Evolutionary conservation across 2,888 invertebrate genomes (phyloP).

Genomic region (Agonopterix subpropinquella): DNA sequence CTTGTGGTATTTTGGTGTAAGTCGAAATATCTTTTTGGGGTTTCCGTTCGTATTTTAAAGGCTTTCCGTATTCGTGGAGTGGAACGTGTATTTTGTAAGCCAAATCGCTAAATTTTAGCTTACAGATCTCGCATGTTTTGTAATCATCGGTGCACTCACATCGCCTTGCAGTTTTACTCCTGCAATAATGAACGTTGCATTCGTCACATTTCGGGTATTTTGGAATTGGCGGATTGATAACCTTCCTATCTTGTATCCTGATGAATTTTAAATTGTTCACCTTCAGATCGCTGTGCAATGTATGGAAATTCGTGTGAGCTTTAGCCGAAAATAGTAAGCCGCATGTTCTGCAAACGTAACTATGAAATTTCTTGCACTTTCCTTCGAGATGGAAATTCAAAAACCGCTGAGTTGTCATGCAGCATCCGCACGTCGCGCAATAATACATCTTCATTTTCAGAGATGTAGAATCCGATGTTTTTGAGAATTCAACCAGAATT

Average conservation of each 20-base stretch:
- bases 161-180: fast-evolving
- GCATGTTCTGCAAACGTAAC: conserved; percentile 26
- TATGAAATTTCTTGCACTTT: not conserved
- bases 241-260: conserved; percentile 12
- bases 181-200: conserved; percentile 29
- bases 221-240: conserved; percentile 22
- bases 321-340: conserved; percentile 21
- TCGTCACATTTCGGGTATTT: conserved; percentile 20
- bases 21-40: not conserved
- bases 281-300: conserved; percentile 11
- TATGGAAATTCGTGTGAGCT: conserved; percentile 9
- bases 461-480: not conserved
- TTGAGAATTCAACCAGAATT: conserved; percentile 3
- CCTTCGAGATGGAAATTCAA: not conserved
- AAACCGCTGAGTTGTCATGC: not conserved
- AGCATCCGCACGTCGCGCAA: conserved; percentile 18
- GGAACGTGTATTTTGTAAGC: conserved; percentile 28
- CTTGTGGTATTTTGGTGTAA: not conserved
- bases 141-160: conserved; percentile 23
- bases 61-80: conserved; percentile 22
- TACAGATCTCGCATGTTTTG: conserved; percentile 24
- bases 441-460: conserved; percentile 7
- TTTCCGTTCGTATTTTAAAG: not conserved
- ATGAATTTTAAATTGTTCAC: conserved; percentile 25
- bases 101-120: conserved; percentile 22